A percentile compares a stretch with the other conserved stretches of the same genome.
Conservation (phyloP, 1,140 invertebrate species). For the Drosophila subpulchrella region DNA sequence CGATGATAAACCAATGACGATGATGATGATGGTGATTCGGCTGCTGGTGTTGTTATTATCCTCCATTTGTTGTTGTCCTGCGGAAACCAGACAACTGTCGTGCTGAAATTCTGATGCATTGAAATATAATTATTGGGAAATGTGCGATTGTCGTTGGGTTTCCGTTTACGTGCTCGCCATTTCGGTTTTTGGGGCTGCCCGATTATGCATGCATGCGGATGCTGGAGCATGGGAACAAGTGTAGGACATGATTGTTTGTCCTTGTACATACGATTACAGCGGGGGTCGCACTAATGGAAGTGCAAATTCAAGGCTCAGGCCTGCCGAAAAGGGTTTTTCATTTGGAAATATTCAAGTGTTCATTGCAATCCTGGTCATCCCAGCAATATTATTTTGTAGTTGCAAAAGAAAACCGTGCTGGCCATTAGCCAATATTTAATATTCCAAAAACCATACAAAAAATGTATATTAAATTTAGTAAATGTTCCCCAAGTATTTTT, state of each 20-base stretch:
- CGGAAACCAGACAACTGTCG: slow-evolving; percentile 78
- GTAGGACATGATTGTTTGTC: slow-evolving; percentile 34
- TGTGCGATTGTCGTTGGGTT: slow-evolving; percentile 80
- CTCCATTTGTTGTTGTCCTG: slow-evolving; percentile 46
- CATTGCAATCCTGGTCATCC: neutral
- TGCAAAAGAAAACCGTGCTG: too few relatives aligned
- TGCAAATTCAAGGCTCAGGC: neutral
- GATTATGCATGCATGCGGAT: slow-evolving; percentile 41
- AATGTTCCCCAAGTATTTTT: too few relatives aligned
- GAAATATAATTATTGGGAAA: slow-evolving; percentile 84
- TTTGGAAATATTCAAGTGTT: too few relatives aligned
- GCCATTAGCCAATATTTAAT: too few relatives aligned
- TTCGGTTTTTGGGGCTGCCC: slow-evolving; percentile 23
- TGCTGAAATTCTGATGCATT: slow-evolving; percentile 80
- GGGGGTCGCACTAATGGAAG: slow-evolving; percentile 6
- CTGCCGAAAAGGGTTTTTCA: neutral
- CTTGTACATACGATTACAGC: slow-evolving; percentile 24
- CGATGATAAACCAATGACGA: slow-evolving; percentile 27
- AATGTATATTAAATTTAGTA: too few relatives aligned
- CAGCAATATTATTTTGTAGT: too few relatives aligned
- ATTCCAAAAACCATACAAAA: too few relatives aligned
- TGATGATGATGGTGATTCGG: slow-evolving; percentile 36
- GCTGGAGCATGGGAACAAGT: neutral
- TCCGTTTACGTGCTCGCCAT: slow-evolving; percentile 71
- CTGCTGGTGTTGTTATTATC: slow-evolving; percentile 33